Conservation (phyloP, 2,797 vertebrate species). For the Eospalax fontanierii region DNA sequence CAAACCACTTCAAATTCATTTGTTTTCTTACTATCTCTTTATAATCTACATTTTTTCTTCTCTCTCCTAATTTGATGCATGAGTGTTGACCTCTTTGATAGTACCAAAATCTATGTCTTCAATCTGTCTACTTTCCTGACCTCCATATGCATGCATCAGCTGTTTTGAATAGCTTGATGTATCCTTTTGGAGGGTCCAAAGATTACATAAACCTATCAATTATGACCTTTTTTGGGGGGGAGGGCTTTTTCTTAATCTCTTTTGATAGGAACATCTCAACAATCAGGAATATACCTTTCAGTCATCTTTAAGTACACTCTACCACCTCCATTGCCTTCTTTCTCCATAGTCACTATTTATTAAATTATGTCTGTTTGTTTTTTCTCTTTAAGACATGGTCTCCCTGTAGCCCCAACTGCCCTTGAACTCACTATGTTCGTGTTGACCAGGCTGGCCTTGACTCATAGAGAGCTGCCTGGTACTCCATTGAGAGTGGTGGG, state of each 20-base stretch:
- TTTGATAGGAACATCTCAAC: not conserved
- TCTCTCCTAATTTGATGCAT: conserved; percentile 13
- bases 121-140: not conserved
- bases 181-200: no score
- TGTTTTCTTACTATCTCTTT: not conserved
- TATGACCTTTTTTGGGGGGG: no score
- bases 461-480: no score
- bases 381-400: no score
- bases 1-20: not conserved
- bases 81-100: not conserved
- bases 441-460: no score
- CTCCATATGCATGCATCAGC: not conserved
- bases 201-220: no score
- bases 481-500: no score
- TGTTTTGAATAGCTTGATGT: not conserved
- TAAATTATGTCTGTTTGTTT: no score
- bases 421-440: no score
- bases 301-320: not conserved
- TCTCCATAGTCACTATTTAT: not conserved
- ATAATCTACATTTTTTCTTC: not conserved
- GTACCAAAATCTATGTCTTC: not conserved
- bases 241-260: not conserved
- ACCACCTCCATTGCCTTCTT: not conserved
- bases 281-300: not conserved
- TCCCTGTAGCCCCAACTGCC: no score